Base-by-base conservation (phyloP, 2,888 invertebrate genomes). In the Crematogaster levior region DNA sequence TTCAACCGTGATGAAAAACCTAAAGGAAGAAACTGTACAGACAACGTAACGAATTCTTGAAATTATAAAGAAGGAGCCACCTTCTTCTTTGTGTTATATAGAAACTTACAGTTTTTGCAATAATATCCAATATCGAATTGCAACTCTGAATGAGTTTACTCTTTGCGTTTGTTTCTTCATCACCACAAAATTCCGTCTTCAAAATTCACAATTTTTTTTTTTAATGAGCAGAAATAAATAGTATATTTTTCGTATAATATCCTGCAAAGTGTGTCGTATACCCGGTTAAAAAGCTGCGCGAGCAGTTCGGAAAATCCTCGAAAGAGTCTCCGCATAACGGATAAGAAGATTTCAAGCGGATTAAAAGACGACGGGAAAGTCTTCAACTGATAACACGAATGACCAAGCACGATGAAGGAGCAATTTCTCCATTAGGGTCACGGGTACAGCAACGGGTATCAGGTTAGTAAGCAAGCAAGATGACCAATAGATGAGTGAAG, bases 401-500 rank as follows among this genome's bases (percentile, higher is more conserved):
- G 30, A 24, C 21, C 43, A 56, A 43, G 72, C 56, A 7, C 15
- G 21, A 30, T 5, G 48, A 53, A 30, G 15, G 3, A 15, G 12
- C 15, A 21, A 12, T n/a, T 43, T 15, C 51, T n/a, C 30, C 43
- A 77, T 70, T 68, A 70, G 24, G 56, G 43, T 56, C 56, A 56
- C 21, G 40, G 18, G 21, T 37, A 30, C 30, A 40, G 56, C 51
- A 30, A n/a, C 18, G 56, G 72, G 12, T 70, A 34, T 70, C 68
- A 43, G 72, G 72, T 56, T 77, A 30, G 72, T 43, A 72, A 79
- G 77, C 77, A 72, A 70, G 70, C 72, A 43, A 77, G 43, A 79
- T 70, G 72, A 74, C 73, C 60, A 61, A 60, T 37, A 74, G 46
- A 34, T 24, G 18, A 21, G 10, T 15, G 27, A 34, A n/a, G n/a